A percentile compares a stretch with the other conserved stretches of the same genome.
These are phyloP conservation scores for Actinemys pallida DNA, from an alignment of 2,113 vertebrate species.

Conservation along the genomic window DNA sequence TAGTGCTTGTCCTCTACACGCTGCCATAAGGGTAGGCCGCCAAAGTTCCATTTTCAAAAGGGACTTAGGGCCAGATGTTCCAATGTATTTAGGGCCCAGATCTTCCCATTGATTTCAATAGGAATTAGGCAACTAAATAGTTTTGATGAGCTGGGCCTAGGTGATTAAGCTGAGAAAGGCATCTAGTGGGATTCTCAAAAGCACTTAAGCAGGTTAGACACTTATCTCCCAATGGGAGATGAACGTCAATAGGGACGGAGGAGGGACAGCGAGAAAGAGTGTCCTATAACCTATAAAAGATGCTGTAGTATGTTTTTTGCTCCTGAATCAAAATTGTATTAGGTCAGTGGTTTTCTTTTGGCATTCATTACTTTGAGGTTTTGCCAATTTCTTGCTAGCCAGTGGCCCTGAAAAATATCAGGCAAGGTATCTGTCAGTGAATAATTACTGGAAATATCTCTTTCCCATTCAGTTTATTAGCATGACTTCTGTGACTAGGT, in stretches of 20 bases:
- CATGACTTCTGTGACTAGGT: neutral
- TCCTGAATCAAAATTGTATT: neutral
- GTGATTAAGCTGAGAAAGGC: neutral
- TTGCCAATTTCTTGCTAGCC: conserved; percentile 9
- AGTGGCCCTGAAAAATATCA: neutral
- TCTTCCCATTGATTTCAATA: neutral
- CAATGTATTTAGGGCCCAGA: neutral
- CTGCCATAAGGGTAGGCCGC: too few species aligned
- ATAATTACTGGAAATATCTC: conserved; percentile 39
- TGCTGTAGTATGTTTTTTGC: neutral
- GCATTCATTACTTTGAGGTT: neutral
- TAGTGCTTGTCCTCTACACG: too few species aligned
- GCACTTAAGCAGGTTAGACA: too few species aligned
- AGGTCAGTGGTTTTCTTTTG: conserved; percentile 23
- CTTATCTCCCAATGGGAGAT: neutral
- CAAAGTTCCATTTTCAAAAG: too few species aligned
- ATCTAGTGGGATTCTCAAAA: neutral
- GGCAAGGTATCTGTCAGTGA: conserved; percentile 17
- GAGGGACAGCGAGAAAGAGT: rapidly evolving
- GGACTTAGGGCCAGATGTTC: neutral
- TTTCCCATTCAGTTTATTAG: neutral
- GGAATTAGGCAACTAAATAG: neutral
- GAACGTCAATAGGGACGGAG: neutral
- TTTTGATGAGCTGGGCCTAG: neutral
- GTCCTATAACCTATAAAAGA: neutral